phyloP scores from a whole-genome alignment of 2,888 invertebrate species.

The Adelphocoris suturalis region DNA sequence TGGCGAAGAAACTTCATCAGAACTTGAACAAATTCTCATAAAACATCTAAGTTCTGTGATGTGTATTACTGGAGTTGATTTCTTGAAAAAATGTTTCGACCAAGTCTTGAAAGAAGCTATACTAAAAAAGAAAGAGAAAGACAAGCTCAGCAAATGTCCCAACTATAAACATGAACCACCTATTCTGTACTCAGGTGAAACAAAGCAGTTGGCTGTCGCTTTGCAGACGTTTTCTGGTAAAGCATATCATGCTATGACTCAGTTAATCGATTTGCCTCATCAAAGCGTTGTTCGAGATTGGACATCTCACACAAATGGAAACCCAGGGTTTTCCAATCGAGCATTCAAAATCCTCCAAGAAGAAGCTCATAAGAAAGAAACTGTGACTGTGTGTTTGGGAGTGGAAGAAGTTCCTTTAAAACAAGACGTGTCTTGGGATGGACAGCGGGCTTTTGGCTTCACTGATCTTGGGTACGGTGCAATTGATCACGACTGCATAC shows the following conservation, averaged over 20 bases:
- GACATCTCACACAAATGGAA: background rate
- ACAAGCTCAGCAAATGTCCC: background rate
- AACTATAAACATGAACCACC: background rate
- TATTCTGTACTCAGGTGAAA: background rate
- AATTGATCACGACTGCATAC: constrained; percentile 45
- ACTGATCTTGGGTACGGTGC: constrained; percentile 64
- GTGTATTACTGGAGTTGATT: constrained; percentile 21
- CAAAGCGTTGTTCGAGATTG: background rate
- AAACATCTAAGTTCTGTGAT: constrained; percentile 35
- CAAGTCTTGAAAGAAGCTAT: constrained; percentile 6
- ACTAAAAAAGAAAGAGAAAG: constrained; percentile 17
- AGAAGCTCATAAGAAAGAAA: background rate
- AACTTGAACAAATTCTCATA: constrained; percentile 40
- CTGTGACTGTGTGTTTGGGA: background rate
- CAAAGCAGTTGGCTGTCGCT: constrained; percentile 7
- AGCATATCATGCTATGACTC: constrained; percentile 28
- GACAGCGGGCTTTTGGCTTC: constrained; percentile 53
- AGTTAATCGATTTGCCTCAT: constrained; percentile 37
- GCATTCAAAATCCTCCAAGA: constrained; percentile 22
- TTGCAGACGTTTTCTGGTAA: constrained; percentile 33
- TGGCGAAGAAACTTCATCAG: background rate
- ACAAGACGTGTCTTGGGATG: constrained; percentile 61
- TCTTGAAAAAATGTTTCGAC: constrained; percentile 51
- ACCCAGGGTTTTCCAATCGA: constrained; percentile 38
- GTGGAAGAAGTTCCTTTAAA: constrained; percentile 55